A percentile compares a stretch with the other conserved stretches of the same genome.
Evolutionary conservation across 2,797 vertebrate genomes (phyloP).

Genomic region (Petrocephalus sullivani): DNA sequence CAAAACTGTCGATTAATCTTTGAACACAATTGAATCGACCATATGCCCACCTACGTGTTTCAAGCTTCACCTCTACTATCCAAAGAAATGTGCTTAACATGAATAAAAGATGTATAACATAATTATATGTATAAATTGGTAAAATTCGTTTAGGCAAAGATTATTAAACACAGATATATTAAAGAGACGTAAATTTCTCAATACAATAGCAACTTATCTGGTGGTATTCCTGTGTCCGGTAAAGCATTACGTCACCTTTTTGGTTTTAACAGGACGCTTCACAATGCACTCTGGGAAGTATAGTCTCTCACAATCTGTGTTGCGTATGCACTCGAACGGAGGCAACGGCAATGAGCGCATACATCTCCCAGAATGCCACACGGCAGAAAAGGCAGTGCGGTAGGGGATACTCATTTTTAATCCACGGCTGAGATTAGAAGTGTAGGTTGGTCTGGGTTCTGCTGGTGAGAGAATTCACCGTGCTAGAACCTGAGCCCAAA

Average conservation of each 20-base stretch:
- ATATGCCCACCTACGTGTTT: neutral
- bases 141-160: neutral
- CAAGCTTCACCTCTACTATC: neutral
- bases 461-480: neutral
- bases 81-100: neutral
- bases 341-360: neutral
- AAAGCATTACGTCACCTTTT: constrained; percentile 47
- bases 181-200: neutral
- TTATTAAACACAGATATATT: neutral
- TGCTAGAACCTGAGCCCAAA: neutral
- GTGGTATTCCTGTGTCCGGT: constrained; percentile 1
- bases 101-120: neutral
- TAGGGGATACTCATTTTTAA: constrained; percentile 27
- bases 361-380: constrained; percentile 32
- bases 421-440: constrained; percentile 4
- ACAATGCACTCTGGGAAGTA: constrained; percentile 33
- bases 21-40: neutral
- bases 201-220: neutral
- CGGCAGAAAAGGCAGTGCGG: constrained; percentile 25
- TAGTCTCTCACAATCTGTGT: constrained; percentile 26
- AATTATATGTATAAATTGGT: neutral
- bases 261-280: neutral
- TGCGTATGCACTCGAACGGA: neutral
- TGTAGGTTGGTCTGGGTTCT: neutral
- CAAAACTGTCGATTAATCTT: too few species aligned